These are phyloP conservation scores for Drosophila tristis DNA, from an alignment of 1,140 invertebrate genomes.

Conservation along the genomic window DNA sequence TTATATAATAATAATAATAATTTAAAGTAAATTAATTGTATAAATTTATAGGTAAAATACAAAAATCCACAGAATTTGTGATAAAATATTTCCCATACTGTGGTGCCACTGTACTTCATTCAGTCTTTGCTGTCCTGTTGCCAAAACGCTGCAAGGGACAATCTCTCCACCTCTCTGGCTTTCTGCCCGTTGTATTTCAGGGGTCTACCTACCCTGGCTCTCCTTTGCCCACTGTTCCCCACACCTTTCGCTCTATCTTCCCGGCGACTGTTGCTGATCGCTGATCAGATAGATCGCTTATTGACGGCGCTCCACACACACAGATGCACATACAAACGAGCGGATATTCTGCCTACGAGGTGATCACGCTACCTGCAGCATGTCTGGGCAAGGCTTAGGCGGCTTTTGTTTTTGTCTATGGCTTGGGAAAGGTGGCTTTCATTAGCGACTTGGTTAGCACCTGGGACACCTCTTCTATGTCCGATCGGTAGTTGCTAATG, in stretches of 20 bases:
- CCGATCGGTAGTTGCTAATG: slow-evolving; percentile 52
- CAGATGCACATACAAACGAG: too few relatives aligned
- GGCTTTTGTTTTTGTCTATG: slow-evolving; percentile 46
- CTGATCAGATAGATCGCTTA: slow-evolving; percentile 16
- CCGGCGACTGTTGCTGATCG: not conserved
- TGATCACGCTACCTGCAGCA: slow-evolving; percentile 55
- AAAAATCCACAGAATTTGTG: too few relatives aligned
- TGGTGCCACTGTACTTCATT: slow-evolving; percentile 6
- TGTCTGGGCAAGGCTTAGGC: slow-evolving; percentile 56
- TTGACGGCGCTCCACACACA: slow-evolving; percentile 36
- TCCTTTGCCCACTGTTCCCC: not conserved
- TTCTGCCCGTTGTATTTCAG: not conserved
- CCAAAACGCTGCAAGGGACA: slow-evolving; percentile 35
- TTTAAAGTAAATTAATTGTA: too few relatives aligned
- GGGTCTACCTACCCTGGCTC: not conserved
- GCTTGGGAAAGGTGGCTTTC: slow-evolving; percentile 66
- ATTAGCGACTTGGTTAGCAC: slow-evolving; percentile 73
- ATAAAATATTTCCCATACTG: too few relatives aligned
- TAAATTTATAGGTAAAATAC: too few relatives aligned
- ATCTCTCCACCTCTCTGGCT: slow-evolving; percentile 13
- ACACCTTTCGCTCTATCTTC: not conserved
- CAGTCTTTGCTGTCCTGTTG: not conserved
- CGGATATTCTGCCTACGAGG: slow-evolving; percentile 58
- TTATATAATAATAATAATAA: too few relatives aligned
- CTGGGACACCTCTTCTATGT: slow-evolving; percentile 39